These are phyloP conservation scores for Crossocerus cetratus DNA, from an alignment of 2,888 invertebrate genomes.

Conservation along the genomic window DNA sequence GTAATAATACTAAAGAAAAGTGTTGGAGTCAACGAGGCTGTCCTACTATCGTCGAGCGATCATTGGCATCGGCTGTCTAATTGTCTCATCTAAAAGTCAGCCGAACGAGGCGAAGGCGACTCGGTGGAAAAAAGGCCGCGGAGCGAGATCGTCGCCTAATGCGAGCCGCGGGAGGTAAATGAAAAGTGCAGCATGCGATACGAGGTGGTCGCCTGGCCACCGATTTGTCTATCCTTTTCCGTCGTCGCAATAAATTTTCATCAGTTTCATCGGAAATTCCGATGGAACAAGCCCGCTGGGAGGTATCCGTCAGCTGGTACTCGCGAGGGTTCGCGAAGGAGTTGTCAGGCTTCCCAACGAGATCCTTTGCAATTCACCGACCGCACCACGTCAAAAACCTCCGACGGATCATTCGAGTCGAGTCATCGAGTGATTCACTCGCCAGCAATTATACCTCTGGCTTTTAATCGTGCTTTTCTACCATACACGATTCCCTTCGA, in stretches of 20 bases:
- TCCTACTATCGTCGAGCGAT: slow-evolving; percentile 9
- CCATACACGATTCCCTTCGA: too few species aligned
- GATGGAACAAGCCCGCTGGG: slow-evolving; percentile 30
- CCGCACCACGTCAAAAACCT: too few species aligned
- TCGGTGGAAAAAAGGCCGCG: background rate
- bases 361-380: background rate
- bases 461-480: too few species aligned
- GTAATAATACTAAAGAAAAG: too few species aligned
- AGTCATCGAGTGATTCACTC: too few species aligned
- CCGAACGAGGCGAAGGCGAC: too few species aligned
- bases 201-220: background rate
- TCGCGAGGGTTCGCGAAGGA: slow-evolving; percentile 4
- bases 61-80: slow-evolving; percentile 14
- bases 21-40: too few species aligned
- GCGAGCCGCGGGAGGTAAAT: background rate
- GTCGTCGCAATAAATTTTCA: slow-evolving; percentile 30
- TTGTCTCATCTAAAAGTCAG: slow-evolving; percentile 6
- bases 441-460: too few species aligned
- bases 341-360: slow-evolving; percentile 16
- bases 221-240: slow-evolving; percentile 31
- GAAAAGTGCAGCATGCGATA: slow-evolving; percentile 1
- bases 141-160: background rate
- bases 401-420: too few species aligned
- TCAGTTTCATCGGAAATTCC: slow-evolving; percentile 40
- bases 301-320: slow-evolving; percentile 21